phyloP scores from a whole-genome alignment of 2,113 vertebrate genomes.

The Anser brachyrhynchus region DNA sequence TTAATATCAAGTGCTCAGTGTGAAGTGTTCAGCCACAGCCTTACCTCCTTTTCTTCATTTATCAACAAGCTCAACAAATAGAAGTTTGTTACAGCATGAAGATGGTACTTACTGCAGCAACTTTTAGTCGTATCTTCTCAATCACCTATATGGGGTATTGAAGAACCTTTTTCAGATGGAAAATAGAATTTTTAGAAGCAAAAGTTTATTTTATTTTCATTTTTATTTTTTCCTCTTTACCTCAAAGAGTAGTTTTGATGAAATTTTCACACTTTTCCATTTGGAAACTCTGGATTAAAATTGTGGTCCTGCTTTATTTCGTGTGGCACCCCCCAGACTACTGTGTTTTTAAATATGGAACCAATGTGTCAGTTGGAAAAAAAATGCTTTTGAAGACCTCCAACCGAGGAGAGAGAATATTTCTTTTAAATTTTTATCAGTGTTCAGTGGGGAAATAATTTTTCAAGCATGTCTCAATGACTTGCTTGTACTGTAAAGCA shows the following conservation, averaged over 20 bases:
- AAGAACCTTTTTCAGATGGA: background rate
- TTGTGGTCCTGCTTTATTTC: background rate
- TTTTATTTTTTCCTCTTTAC: too few species aligned
- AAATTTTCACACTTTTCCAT: background rate
- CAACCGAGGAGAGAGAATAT: background rate
- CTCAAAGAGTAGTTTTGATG: background rate
- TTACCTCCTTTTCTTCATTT: conserved; percentile 16
- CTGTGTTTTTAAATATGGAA: background rate
- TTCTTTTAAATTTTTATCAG: background rate
- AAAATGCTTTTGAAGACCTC: background rate
- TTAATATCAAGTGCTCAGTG: conserved; percentile 54
- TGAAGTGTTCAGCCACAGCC: background rate
- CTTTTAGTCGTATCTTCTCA: background rate
- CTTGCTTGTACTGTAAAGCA: background rate
- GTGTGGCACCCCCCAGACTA: rapidly evolving
- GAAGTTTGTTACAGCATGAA: background rate
- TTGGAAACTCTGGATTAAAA: background rate
- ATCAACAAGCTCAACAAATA: conserved; percentile 2
- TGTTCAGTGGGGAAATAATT: background rate
- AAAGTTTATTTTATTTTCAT: background rate
- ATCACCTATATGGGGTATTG: background rate
- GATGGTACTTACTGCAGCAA: background rate
- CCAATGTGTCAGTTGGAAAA: background rate
- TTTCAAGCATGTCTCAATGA: background rate
- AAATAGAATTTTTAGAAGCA: background rate